Conservation (phyloP, 1,140 invertebrate species). For the Sminthurinus signatus region DNA sequence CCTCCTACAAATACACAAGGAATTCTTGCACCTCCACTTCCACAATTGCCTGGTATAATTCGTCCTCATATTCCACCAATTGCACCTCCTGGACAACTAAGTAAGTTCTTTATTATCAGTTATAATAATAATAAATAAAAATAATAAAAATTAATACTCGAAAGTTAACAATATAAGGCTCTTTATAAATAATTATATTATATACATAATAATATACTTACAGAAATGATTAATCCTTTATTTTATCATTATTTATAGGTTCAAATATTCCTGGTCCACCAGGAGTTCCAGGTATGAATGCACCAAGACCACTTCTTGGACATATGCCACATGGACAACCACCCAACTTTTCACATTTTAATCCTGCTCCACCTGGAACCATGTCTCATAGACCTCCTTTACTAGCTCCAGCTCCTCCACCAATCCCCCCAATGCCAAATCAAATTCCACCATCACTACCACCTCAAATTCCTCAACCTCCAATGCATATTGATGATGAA, state of each 20-base stretch:
- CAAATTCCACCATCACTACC: constrained; percentile 31
- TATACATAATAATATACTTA: no score
- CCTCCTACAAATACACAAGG: not conserved
- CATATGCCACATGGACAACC: constrained; percentile 15
- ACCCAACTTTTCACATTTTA: constrained; percentile 22
- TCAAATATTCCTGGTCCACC: constrained; percentile 26
- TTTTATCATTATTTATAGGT: no score
- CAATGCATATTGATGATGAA: constrained; percentile 61
- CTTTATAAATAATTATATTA: no score
- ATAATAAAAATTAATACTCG: no score
- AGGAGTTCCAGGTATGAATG: constrained; percentile 19
- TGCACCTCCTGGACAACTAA: constrained; percentile 33
- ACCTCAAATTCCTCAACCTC: constrained; percentile 22
- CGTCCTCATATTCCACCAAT: constrained; percentile 22
- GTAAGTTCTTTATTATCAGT: no score
- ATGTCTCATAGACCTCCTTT: constrained; percentile 26
- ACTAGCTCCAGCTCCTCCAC: constrained; percentile 17
- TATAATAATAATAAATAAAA: no score
- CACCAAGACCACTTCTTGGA: constrained; percentile 28
- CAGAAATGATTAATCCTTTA: no score
- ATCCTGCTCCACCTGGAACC: constrained; percentile 27
- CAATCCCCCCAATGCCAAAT: constrained; percentile 15
- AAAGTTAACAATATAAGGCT: no score
- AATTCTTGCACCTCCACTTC: constrained; percentile 52
- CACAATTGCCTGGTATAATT: constrained; percentile 41